Percentiles rank a stretch among this genome's conserved stretches.
Conservation (phyloP, 2,888 invertebrate genomes). For the Ophioninae sp. region DNA sequence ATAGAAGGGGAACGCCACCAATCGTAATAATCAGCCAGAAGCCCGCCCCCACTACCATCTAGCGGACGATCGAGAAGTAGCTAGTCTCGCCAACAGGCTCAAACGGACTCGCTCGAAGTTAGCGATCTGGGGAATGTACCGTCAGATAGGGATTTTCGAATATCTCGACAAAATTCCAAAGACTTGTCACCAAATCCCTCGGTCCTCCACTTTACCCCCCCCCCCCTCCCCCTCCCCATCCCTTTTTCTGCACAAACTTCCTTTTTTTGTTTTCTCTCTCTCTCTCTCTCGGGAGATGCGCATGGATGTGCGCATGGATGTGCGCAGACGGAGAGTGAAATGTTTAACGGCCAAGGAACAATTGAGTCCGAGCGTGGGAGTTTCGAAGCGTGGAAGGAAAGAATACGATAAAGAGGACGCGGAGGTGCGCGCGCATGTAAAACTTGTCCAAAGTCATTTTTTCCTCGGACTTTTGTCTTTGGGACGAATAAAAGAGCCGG, state of each 20-base stretch:
- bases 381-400: constrained; percentile 34
- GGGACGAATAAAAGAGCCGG: too few relatives aligned
- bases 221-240: neutral
- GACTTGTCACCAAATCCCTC: neutral
- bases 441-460: neutral
- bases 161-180: neutral
- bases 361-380: constrained; percentile 43
- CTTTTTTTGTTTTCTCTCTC: neutral
- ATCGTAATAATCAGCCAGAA: constrained; percentile 45
- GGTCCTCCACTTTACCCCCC: neutral
- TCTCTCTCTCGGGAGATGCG: neutral
- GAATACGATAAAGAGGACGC: constrained; percentile 31
- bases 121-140: constrained; percentile 29
- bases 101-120: constrained; percentile 40
- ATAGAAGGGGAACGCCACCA: constrained; percentile 45
- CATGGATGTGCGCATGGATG: neutral
- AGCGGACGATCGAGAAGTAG: constrained; percentile 31
- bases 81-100: constrained; percentile 45
- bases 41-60: constrained; percentile 39
- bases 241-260: neutral
- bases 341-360: constrained; percentile 17
- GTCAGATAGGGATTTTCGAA: constrained; percentile 27
- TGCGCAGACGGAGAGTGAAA: constrained; percentile 11
- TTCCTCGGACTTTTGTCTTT: neutral
- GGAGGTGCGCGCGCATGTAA: constrained; percentile 8